Conservation (phyloP, 35 echinoderm and acorn worm species). For the Heliocidaris erythrogramma region DNA sequence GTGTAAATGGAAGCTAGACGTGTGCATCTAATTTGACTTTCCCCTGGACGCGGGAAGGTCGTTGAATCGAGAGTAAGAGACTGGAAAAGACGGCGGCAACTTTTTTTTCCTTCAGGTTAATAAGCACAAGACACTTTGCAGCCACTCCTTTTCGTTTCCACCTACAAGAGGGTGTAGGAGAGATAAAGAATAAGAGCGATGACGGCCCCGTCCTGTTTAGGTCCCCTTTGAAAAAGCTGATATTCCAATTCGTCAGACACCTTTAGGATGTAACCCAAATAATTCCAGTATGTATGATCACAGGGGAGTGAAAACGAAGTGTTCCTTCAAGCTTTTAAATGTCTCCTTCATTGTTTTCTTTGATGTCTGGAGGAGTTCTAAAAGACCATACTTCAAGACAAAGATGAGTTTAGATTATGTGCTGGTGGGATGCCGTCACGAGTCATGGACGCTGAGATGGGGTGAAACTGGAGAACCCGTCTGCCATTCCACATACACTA, state of each 20-base stretch:
- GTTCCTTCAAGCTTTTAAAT: background rate
- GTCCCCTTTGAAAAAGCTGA: background rate
- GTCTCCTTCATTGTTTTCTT: background rate
- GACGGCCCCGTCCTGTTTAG: background rate
- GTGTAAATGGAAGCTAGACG: background rate
- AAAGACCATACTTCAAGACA: background rate
- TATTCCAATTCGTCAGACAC: background rate
- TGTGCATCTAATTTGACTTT: background rate
- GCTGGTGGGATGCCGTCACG: background rate
- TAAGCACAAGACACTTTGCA: background rate
- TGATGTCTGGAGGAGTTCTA: background rate
- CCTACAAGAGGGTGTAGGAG: background rate
- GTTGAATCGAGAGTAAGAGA: background rate
- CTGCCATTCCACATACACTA: background rate
- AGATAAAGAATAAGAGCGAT: background rate
- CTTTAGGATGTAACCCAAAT: background rate
- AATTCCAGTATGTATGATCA: background rate
- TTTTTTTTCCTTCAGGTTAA: constrained; percentile 4
- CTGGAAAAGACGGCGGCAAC: background rate
- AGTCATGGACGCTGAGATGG: background rate
- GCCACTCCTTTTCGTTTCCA: background rate
- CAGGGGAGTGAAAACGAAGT: background rate
- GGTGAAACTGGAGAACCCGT: background rate
- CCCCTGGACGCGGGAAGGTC: background rate
- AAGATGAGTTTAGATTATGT: background rate